Percentiles rank a stretch among this genome's conserved stretches.
These are phyloP conservation scores for Aleiodes alternator DNA, from an alignment of 2,888 invertebrate genomes.

Conservation along the genomic window DNA sequence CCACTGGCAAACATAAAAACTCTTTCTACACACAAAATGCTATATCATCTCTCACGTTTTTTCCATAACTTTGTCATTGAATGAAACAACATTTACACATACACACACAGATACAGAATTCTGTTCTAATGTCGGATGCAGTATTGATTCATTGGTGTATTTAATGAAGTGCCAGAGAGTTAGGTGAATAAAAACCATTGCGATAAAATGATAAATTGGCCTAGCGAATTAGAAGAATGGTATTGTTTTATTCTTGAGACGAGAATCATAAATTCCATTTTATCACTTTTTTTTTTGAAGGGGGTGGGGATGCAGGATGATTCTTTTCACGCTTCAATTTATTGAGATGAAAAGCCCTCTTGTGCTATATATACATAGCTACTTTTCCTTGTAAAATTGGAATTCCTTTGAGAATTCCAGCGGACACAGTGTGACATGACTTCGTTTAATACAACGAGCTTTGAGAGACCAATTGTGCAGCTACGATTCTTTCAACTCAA, in stretches of 20 bases:
- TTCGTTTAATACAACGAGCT: constrained; percentile 18
- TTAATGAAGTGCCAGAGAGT: constrained; percentile 3
- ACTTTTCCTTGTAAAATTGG: constrained; percentile 57
- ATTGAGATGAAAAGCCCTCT: constrained; percentile 39
- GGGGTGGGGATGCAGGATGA: neutral
- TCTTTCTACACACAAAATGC: constrained; percentile 4
- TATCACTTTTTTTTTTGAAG: neutral
- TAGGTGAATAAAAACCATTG: no score
- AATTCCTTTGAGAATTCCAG: constrained; percentile 61
- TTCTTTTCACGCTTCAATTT: constrained; percentile 35
- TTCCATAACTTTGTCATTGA: constrained; percentile 35
- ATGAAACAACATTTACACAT: constrained; percentile 6
- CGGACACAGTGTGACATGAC: constrained; percentile 31
- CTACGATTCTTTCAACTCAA: neutral
- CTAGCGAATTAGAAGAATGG: neutral
- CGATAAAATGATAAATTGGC: constrained; percentile 9
- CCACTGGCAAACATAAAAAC: constrained; percentile 22
- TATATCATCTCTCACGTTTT: constrained; percentile 25
- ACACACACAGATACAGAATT: constrained; percentile 5
- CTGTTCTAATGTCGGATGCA: neutral
- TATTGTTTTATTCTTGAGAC: neutral
- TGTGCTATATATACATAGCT: constrained; percentile 11
- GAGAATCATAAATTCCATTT: neutral
- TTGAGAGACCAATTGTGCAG: neutral
- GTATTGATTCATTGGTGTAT: constrained; percentile 12